These are phyloP conservation scores for Enteromius thamalakanensis DNA, from an alignment of 2,797 vertebrate genomes.

Conservation along the genomic window DNA sequence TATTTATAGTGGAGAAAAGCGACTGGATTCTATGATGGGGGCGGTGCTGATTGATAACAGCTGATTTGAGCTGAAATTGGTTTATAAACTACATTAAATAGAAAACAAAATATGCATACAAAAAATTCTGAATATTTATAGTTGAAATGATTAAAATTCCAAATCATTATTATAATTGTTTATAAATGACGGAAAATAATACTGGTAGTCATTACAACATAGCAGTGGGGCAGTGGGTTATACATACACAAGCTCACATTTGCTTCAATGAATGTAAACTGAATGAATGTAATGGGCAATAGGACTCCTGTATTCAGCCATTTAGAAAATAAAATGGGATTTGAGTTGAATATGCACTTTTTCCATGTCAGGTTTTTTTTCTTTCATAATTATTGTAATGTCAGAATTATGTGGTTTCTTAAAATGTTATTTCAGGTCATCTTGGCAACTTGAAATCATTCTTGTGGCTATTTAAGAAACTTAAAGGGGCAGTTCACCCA, in stretches of 20 bases:
- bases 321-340: not conserved
- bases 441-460: constrained; percentile 7
- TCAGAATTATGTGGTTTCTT: not conserved
- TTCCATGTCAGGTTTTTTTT: not conserved
- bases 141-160: not conserved
- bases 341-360: not conserved
- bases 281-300: not conserved
- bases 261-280: not conserved
- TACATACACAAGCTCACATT: not conserved
- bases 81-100: too few species aligned
- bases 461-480: not conserved
- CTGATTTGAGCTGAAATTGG: too few species aligned
- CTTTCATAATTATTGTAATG: not conserved
- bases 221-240: not conserved
- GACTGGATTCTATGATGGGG: too few species aligned
- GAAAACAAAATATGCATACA: too few species aligned
- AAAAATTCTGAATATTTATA: not conserved
- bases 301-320: not conserved
- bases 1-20: too few species aligned
- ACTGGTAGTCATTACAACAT: not conserved
- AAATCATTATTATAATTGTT: not conserved
- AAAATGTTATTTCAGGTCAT: not conserved
- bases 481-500: not conserved
- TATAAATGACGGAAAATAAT: not conserved
- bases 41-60: too few species aligned